These are phyloP conservation scores for Pogonophryne albipinna DNA, from an alignment of 2,797 vertebrate genomes.

Conservation along the genomic window DNA sequence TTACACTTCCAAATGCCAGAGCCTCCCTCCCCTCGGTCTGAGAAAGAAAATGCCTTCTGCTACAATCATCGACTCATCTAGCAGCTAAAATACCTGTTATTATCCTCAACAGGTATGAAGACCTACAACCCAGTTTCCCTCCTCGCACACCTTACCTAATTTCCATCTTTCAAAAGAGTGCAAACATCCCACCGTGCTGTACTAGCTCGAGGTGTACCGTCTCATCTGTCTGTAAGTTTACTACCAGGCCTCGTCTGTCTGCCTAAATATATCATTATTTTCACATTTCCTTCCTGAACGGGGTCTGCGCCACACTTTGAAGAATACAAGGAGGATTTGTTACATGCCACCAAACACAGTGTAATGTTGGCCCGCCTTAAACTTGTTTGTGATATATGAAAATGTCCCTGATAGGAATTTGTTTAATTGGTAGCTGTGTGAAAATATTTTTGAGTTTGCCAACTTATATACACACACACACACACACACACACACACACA, in stretches of 20 bases:
- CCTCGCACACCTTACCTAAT: constrained; percentile 52
- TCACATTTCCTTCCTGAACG: constrained; percentile 59
- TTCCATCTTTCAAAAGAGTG: constrained; percentile 51
- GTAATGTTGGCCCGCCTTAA: not conserved
- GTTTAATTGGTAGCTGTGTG: not conserved
- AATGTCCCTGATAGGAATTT: not conserved
- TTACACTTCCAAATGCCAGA: constrained; percentile 54
- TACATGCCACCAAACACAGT: not conserved
- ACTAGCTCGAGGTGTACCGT: constrained; percentile 32
- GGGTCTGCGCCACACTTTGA: constrained; percentile 2
- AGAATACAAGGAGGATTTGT: not conserved
- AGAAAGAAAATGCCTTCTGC: constrained; percentile 59
- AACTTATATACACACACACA: too few relatives aligned
- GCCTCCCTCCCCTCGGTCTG: constrained; percentile 22
- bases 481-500: too few relatives aligned
- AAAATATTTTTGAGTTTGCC: too few relatives aligned
- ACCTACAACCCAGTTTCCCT: constrained; percentile 54
- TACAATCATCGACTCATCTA: constrained; percentile 58
- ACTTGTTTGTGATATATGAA: not conserved
- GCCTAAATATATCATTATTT: constrained; percentile 71
- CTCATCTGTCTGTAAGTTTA: constrained; percentile 43
- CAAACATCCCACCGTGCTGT: constrained; percentile 53
- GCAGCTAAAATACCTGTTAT: constrained; percentile 72
- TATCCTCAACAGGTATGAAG: constrained; percentile 70
- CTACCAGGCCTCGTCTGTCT: constrained; percentile 39